Evolutionary conservation across 2,113 vertebrate species (phyloP), one percentile per base, ranked within the genome.

Genomic region (Ciconia stormi): DNA sequence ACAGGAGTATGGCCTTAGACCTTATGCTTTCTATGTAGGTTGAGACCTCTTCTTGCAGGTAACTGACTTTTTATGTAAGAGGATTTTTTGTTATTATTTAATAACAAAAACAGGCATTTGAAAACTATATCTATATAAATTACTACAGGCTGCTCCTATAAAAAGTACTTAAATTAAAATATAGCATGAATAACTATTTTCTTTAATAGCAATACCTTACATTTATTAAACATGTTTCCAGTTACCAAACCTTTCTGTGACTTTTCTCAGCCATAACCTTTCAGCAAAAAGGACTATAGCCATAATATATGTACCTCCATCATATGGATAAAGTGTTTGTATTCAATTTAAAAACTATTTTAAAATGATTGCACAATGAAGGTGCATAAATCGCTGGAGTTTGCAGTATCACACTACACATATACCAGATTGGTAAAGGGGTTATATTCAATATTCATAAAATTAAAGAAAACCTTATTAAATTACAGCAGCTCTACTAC

Each of bases 81-180:
- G 21, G 26, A 70, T 52, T 73, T 87, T 92, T 91, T 85, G 53
- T 66, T 87, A 72, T 85, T 91, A 91, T 69, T 84, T 65, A 78
- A 62, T 62, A 80, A 82, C 47, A 74, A 93, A 96, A 71, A 0
- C 27, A 87, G 73, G 44, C 14, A 69, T 84, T 66, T 4, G 9
- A 93, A 95, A 92, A 66, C 71, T 66, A 1, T 61, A 56, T 74
- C 77, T 84, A 12, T 89, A 80, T 89, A 81, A 88, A 90, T 92
- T 93, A 74, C 56, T 93, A 80, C 66, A 82, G 50, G 59, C 8
- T 36, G 44, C 29, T 82, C 55, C 78, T 80, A 38, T 73, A 81
- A 82, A 85, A 90, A 78, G 27, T 82, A 72, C 61, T 92, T 92
- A 79, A 79, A 72, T 77, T 84, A 94, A 96, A 89, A 90, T 96